Base-by-base conservation (phyloP, 2,113 vertebrate species). In the Glaucomys volans region DNA sequence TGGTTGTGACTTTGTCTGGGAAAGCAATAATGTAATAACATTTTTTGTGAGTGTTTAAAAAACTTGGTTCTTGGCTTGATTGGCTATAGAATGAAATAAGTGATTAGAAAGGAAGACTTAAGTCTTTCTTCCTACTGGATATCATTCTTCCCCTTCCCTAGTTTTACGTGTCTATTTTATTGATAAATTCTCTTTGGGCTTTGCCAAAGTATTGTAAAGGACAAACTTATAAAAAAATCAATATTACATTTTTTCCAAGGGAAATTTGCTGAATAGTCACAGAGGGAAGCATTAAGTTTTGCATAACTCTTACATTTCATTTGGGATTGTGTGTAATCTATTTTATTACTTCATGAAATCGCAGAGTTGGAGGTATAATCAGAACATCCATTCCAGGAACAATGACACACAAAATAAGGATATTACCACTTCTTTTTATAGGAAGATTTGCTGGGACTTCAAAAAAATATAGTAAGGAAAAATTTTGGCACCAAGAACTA, bases 301-400 rank as follows among this genome's bases (percentile, higher is more conserved):
- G 8, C 8, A 28, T 90, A 94, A 91, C 5, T 64, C 86, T 81
- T 69, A 74, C 20, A 52, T 62, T 28, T 94, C 28, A 82, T 76
- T 50, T 96, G 74, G 67, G 20, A 54, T 59, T 87, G 52, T 30
- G 40, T 62, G 16, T 87, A 87, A 50, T 35, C 24, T 32, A 59
- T 91, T 87, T 83, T 8, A 74, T 80, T 90, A 74, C 26, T 80
- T 93, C 13, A 71, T 87, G 62, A 87, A 82, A 87, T 87, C 12
- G 14, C 69, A 87, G 22, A 77, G 26, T 44, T 22, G 7, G 52
- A 66, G 3, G 14, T 52, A 18, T 64, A 94, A 69, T 62, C 24
- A 87, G 35, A 87, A 83, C 62, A 75, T 11, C 6, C 44, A 82
- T 87, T 9, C 87, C 40, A 85, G 28, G 4, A 87, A 75, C 13